Conservation (phyloP, 2,113 vertebrate species). For the Orcinus orca region DNA sequence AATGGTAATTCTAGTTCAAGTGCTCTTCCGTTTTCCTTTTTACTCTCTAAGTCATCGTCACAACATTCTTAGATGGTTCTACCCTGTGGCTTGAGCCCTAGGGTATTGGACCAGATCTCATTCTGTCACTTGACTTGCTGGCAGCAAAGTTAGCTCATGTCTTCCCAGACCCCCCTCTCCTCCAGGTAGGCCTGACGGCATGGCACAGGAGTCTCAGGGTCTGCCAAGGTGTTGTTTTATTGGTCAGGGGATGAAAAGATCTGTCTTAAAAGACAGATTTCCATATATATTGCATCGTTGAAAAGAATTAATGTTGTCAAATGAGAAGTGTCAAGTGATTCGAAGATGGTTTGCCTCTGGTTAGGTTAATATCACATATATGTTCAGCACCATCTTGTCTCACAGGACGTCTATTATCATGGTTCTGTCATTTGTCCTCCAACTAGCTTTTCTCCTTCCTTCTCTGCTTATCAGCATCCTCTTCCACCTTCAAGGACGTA, state of each 20-base stretch:
- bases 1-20: neutral
- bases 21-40: neutral
- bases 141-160: conserved; percentile 21
- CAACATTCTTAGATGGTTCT: neutral
- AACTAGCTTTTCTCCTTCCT: neutral
- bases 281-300: neutral
- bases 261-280: neutral
- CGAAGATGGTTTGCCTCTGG: neutral
- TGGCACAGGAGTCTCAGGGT: neutral
- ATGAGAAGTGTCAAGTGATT: neutral
- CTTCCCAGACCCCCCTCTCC: neutral
- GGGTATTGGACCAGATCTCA: neutral
- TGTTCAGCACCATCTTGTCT: neutral
- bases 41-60: neutral
- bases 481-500: neutral
- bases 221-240: neutral
- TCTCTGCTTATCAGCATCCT: neutral
- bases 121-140: neutral
- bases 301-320: neutral
- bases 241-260: neutral
- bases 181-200: neutral
- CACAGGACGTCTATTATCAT: neutral
- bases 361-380: neutral
- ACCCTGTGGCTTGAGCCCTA: neutral
- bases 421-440: neutral